Base-by-base conservation (phyloP, 2,797 vertebrate genomes). In the Saxicola maurus region DNA sequence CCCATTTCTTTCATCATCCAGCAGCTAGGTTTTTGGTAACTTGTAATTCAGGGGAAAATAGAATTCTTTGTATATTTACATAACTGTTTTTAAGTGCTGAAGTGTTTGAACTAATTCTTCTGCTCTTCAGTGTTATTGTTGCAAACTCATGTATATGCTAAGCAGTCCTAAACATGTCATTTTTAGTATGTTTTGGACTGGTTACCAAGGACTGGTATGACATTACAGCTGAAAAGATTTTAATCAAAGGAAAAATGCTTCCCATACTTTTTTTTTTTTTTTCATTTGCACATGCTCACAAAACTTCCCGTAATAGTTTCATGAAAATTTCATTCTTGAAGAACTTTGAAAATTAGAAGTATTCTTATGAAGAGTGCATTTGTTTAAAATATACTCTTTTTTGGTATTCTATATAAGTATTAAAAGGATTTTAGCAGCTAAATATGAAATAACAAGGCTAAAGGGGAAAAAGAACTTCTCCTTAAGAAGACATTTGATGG, bases 21-120 rank as follows among this genome's bases (percentile, higher is more conserved):
- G 53, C 64, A 84, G 38, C 40, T 75, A 60, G 20, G 38, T 18
- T 79, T 92, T 87, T 87, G 56, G 76, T 87, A 1, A 2, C 73
- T 92, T 68, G 38, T 49, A 82, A 45, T 88, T 91, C 83, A 88
- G 60, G 71, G 67, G 37, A 87, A 94, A 91, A 85, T 24, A 85
- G 48, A 82, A 49, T 89, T 93, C 45, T 81, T 72, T 75, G 28
- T 68, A 6, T 86, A 46, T 89, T 81, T 90, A 59, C 45, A 30
- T 90, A 87, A 82, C 30, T 69, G 52, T 37, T 81, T 78, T 92
- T 78, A 84, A 87, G 43, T 18, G 16, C 57, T 53, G 38, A 86
- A 73, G 40, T 78, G 27, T 60, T 92, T 73, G 40, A 90, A 59
- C 40, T 68, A 77, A 87, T 75, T 76, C 61, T 77, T 91, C 24